Evolutionary conservation across 2,797 vertebrate species (phyloP).

Genomic region (Salmo trutta): DNA sequence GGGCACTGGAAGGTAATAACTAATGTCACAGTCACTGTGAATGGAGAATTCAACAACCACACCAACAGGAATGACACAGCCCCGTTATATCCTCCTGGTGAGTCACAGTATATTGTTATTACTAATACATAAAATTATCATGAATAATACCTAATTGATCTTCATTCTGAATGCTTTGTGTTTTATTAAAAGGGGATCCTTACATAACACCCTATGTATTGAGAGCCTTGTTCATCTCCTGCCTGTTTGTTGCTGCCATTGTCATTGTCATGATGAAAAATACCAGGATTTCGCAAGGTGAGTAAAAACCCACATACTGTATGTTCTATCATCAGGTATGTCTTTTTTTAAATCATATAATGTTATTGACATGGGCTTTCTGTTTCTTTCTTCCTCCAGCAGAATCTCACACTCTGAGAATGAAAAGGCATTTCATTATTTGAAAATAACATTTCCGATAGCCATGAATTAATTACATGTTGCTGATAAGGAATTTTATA

Average conservation of each 20-base stretch:
- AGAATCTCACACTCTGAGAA: not conserved
- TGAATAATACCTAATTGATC: not conserved
- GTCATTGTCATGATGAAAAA: slow-evolving; percentile 8
- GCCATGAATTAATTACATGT: too few species aligned
- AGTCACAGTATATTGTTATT: not conserved
- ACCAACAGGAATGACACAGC: not conserved
- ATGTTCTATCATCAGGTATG: not conserved
- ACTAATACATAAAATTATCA: not conserved
- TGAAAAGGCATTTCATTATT: slow-evolving; percentile 6
- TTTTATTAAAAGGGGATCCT: too few species aligned
- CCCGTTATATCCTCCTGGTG: not conserved
- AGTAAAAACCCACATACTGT: not conserved
- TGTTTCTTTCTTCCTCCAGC: not conserved
- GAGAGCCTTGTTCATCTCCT: not conserved
- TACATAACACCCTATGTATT: not conserved
- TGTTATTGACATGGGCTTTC: not conserved
- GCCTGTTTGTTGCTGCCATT: not conserved
- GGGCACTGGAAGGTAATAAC: slow-evolving; percentile 19
- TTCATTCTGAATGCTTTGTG: not conserved
- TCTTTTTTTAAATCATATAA: not conserved
- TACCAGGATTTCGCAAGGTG: not conserved
- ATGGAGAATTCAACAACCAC: not conserved
- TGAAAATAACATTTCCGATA: not conserved
- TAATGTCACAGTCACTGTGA: slow-evolving; percentile 21
- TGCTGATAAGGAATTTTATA: too few species aligned